Percentiles rank a stretch among this genome's conserved stretches.
These are phyloP conservation scores for Rallus limicola DNA, from an alignment of 2,113 vertebrate species.

Conservation along the genomic window DNA sequence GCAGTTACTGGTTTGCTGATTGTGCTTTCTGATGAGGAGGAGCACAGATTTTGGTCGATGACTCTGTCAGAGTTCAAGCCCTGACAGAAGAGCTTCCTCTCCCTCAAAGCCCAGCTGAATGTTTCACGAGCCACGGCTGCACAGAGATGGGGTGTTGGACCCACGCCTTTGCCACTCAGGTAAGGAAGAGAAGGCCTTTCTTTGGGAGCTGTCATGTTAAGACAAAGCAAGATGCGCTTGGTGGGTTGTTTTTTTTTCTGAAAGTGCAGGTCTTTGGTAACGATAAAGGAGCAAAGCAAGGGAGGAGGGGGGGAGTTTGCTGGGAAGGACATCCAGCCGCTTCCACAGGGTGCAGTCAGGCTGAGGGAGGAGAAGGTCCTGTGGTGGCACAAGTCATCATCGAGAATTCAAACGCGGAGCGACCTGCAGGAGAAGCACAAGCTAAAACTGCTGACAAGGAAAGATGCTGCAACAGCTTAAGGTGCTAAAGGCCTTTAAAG, in stretches of 20 bases:
- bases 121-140: background rate
- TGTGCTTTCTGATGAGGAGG: background rate
- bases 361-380: constrained; percentile 34
- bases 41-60: constrained; percentile 37
- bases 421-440: constrained; percentile 75
- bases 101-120: background rate
- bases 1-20: background rate
- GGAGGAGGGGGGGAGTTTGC: background rate
- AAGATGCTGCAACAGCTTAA: background rate
- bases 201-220: background rate
- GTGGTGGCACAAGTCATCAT: constrained; percentile 78
- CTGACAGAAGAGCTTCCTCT: background rate
- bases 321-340: background rate
- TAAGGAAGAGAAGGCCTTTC: constrained; percentile 12
- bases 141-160: background rate
- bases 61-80: background rate
- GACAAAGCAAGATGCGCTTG: constrained; percentile 29
- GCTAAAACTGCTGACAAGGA: background rate
- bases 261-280: constrained; percentile 86
- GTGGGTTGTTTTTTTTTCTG: constrained; percentile 49
- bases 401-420: constrained; percentile 96
- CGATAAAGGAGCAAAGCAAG: constrained; percentile 53
- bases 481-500: background rate
- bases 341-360: constrained; percentile 23
- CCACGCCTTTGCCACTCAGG: background rate